phyloP scores from a whole-genome alignment of 30 jellyfish, hydroid and myxozoan species.

The Mastigias papua region DNA sequence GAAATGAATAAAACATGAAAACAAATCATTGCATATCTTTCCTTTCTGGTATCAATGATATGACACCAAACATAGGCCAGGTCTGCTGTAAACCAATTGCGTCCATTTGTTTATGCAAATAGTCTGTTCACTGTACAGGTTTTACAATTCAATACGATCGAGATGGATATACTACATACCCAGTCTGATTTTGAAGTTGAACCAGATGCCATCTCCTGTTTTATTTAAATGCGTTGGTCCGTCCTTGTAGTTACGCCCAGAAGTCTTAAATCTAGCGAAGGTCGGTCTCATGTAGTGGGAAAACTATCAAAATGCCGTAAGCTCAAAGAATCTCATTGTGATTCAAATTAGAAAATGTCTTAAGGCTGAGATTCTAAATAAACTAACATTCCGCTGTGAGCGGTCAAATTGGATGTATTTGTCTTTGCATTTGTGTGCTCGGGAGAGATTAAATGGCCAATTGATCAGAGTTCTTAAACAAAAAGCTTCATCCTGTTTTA shows the following conservation, averaged over 20 bases:
- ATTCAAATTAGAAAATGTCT: slow-evolving; percentile 24
- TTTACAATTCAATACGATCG: background rate
- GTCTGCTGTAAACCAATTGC: no score
- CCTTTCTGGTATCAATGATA: no score
- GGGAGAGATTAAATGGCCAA: slow-evolving; percentile 15
- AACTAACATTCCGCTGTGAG: slow-evolving; percentile 11
- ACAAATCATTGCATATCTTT: no score
- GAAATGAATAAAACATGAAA: no score
- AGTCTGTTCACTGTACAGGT: background rate
- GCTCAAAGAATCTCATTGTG: slow-evolving; percentile 30
- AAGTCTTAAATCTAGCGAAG: background rate
- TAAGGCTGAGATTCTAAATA: slow-evolving; percentile 25
- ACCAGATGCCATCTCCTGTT: slow-evolving; percentile 20
- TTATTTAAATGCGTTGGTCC: background rate
- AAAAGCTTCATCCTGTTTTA: slow-evolving; percentile 38
- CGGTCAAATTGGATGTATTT: slow-evolving; percentile 36
- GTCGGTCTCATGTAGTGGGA: background rate
- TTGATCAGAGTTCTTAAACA: background rate
- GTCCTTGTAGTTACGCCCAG: slow-evolving; percentile 3
- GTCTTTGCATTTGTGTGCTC: background rate
- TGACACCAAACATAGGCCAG: no score
- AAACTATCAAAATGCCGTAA: slow-evolving; percentile 34
- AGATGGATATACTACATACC: slow-evolving; percentile 15
- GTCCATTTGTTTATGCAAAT: no score
- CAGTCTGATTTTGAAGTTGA: slow-evolving; percentile 30